phyloP scores from a whole-genome alignment of 1,140 invertebrate species.

The Drosophila rufa region DNA sequence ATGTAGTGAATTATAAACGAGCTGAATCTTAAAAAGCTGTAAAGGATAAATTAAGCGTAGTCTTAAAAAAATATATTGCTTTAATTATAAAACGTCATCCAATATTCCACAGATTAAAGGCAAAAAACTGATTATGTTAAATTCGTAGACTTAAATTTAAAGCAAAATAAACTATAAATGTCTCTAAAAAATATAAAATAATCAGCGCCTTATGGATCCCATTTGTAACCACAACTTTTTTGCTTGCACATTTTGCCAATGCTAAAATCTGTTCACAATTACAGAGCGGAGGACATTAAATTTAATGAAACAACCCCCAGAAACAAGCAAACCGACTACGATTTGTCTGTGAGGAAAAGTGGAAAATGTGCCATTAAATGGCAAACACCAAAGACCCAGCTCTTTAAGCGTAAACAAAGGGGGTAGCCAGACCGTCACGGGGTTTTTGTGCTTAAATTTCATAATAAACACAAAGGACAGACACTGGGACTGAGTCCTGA shows the following conservation, averaged over 20 bases:
- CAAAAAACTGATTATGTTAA: background rate
- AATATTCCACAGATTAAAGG: too few relatives aligned
- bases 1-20: background rate
- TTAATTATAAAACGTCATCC: too few relatives aligned
- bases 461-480: constrained; percentile 71
- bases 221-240: constrained; percentile 10
- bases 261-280: constrained; percentile 51
- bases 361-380: constrained; percentile 78
- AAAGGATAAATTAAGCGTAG: background rate
- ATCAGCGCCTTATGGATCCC: background rate
- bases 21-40: background rate
- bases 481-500: constrained; percentile 35
- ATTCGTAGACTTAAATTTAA: background rate
- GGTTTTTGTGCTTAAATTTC: constrained; percentile 81
- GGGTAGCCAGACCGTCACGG: constrained; percentile 42
- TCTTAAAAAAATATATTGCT: background rate
- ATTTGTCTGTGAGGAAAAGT: constrained; percentile 49
- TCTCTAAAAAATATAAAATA: background rate
- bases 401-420: constrained; percentile 53
- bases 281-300: constrained; percentile 63
- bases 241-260: constrained; percentile 15
- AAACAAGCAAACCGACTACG: constrained; percentile 7
- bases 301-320: constrained; percentile 57
- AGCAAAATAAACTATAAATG: background rate
- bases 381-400: constrained; percentile 56